A percentile compares a stretch with the other conserved stretches of the same genome.
These are phyloP conservation scores for Ephydatia muelleri DNA, from an alignment of 37 sponge, comb jelly and placozoan genomes.

Conservation along the genomic window DNA sequence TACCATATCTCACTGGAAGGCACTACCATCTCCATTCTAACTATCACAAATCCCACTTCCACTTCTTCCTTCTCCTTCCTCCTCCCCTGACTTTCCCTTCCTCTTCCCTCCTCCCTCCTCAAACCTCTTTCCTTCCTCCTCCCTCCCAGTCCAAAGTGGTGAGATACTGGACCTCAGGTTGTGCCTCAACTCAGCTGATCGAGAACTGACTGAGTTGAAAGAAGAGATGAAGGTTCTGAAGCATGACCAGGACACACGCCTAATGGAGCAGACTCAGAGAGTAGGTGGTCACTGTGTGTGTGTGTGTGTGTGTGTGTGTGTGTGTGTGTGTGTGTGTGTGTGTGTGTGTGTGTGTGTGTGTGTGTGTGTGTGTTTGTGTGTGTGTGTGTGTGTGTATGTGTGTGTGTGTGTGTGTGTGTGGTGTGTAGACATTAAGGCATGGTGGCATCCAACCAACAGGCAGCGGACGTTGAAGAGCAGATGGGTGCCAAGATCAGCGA, in stretches of 20 bases:
- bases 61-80: no score
- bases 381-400: conserved; percentile 16
- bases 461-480: conserved; percentile 56
- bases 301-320: conserved; percentile 28
- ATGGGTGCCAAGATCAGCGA: conserved; percentile 21
- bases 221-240: conserved; percentile 17
- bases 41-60: no score
- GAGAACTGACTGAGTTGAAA: conserved; percentile 60
- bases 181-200: conserved; percentile 61
- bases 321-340: conserved; percentile 26
- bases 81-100: no score
- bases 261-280: conserved; percentile 31
- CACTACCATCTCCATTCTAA: no score
- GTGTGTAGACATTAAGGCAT: background rate
- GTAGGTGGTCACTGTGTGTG: conserved; percentile 26
- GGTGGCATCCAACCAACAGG: conserved; percentile 14
- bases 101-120: conserved; percentile 1
- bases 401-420: conserved; percentile 5
- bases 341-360: conserved; percentile 2
- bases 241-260: conserved; percentile 5
- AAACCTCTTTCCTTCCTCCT: background rate
- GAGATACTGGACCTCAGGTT: conserved; percentile 67
- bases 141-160: conserved; percentile 39
- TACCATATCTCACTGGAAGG: no score
- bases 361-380: conserved; percentile 29